Evolutionary conservation across 2,797 vertebrate genomes (phyloP), one percentile per base, ranked within the genome.

Genomic region (Alauda arvensis): DNA sequence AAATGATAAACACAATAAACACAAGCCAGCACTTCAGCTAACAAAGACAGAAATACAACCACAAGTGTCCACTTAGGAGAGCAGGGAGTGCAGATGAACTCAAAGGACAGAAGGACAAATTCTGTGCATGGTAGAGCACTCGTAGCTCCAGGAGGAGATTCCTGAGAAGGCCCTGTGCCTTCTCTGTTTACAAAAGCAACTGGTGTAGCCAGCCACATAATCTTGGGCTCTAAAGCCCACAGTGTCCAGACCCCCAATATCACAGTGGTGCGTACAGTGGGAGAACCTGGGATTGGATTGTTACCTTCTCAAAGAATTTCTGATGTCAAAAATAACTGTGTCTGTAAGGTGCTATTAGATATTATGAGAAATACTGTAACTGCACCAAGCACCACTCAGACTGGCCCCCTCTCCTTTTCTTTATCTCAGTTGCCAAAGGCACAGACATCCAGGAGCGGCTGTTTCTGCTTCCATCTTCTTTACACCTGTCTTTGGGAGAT

Each of bases 401-500:
- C 14, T 63, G 49, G 12, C 28, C 62, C 14, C 28, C 23, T 53
- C 1, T 53, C 1, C 0, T 75, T 74, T 75, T 39, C 33, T 72
- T 83, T 57, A 52, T 34, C 52, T 77, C 49, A 12, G 18, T 57
- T 86, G 34, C 40, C 65, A 86, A 76, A 81, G 46, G 31, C 29
- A 72, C 14, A 33, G 49, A 62, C 74, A 67, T 52, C 31, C 34
- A 67, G 31, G 21, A 60, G 25, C 49, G 80, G 31, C 57, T 70
- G 8, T 34, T 79, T 63, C 49, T 76, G 12, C 43, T 76, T 77
- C 24, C 13, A 4, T 42, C 28, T 81, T 81, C 18, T 34, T 84
- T 84, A 60, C 3, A 37, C 3, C 5, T 16, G 14, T 33, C 18
- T 57, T 75, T 12, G 13, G 9, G 20, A 8, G 2, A 0, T 5